phyloP scores from a whole-genome alignment of 2,113 vertebrate species.

The Oreochromis niloticus region DNA sequence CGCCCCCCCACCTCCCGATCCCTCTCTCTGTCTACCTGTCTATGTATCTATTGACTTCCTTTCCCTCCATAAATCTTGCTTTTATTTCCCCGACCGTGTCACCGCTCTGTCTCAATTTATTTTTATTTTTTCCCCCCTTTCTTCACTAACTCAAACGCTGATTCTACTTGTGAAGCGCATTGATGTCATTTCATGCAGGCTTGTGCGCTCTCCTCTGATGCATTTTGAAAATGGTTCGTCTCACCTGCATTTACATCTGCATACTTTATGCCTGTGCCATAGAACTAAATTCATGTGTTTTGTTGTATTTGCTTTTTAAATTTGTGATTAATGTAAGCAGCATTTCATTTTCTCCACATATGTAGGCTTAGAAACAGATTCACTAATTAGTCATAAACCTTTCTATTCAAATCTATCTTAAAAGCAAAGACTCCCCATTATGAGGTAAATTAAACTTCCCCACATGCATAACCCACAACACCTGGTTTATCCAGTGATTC shows the following conservation, averaged over 20 bases:
- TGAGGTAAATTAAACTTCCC: neutral
- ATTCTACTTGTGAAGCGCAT: neutral
- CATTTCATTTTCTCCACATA: neutral
- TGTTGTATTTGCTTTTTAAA: neutral
- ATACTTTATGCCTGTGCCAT: neutral
- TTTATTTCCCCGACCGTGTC: neutral
- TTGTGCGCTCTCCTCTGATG: neutral
- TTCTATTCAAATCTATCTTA: neutral
- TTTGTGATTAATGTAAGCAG: neutral
- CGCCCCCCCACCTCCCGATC: slow-evolving; percentile 5
- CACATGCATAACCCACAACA: neutral
- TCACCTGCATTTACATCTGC: neutral
- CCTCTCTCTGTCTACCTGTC: slow-evolving; percentile 48
- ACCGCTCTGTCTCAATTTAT: neutral
- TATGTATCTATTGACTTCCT: slow-evolving; percentile 39
- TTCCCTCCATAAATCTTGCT: neutral
- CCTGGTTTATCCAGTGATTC: slow-evolving; percentile 14
- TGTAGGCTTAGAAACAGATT: neutral
- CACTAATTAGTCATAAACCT: neutral
- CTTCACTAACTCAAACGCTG: neutral
- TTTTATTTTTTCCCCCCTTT: neutral
- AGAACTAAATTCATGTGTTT: neutral
- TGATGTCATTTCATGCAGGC: neutral
- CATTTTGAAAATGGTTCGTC: neutral
- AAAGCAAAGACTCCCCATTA: neutral